Percentiles rank a stretch among this genome's conserved stretches.
Conservation (phyloP, 2,888 invertebrate species). For the Athrips mouffetella region DNA sequence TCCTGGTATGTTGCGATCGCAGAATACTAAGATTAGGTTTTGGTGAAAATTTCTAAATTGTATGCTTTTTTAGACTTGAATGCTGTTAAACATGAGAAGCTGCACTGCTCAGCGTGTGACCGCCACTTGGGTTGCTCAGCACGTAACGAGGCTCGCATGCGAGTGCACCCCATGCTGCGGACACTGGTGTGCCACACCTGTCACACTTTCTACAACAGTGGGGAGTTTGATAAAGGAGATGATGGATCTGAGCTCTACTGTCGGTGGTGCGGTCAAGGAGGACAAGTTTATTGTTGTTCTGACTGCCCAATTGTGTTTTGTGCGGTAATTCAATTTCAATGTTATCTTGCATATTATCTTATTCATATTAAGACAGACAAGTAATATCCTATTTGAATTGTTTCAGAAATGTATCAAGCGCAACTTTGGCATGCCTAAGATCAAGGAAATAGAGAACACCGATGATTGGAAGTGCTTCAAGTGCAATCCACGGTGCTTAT, state of each 20-base stretch:
- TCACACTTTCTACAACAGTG: slow-evolving; percentile 87
- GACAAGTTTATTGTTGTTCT: slow-evolving; percentile 88
- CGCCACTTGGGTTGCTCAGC: slow-evolving; percentile 85
- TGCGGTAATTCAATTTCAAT: slow-evolving; percentile 77
- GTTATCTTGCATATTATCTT: not conserved
- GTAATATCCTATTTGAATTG: not conserved
- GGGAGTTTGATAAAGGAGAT: slow-evolving; percentile 89
- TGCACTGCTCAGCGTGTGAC: slow-evolving; percentile 88
- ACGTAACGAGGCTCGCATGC: slow-evolving; percentile 80
- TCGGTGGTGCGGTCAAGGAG: slow-evolving; percentile 90
- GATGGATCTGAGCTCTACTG: slow-evolving; percentile 91
- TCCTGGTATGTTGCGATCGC: slow-evolving; percentile 43
- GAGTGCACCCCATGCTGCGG: slow-evolving; percentile 84
- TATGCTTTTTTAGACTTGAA: slow-evolving; percentile 74
- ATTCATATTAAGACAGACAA: too few species aligned
- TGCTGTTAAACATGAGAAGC: slow-evolving; percentile 74
- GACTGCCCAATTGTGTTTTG: slow-evolving; percentile 86
- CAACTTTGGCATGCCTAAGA: slow-evolving; percentile 82
- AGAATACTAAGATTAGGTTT: not conserved
- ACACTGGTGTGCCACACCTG: slow-evolving; percentile 85
- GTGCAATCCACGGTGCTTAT: slow-evolving; percentile 82
- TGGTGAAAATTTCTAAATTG: not conserved
- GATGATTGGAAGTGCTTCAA: slow-evolving; percentile 90
- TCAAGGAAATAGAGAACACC: slow-evolving; percentile 84
- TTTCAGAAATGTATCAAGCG: slow-evolving; percentile 85